A percentile compares a stretch with the other conserved stretches of the same genome.
Evolutionary conservation across 2,797 vertebrate genomes (phyloP).

Genomic region (Xiphophorus birchmanni): DNA sequence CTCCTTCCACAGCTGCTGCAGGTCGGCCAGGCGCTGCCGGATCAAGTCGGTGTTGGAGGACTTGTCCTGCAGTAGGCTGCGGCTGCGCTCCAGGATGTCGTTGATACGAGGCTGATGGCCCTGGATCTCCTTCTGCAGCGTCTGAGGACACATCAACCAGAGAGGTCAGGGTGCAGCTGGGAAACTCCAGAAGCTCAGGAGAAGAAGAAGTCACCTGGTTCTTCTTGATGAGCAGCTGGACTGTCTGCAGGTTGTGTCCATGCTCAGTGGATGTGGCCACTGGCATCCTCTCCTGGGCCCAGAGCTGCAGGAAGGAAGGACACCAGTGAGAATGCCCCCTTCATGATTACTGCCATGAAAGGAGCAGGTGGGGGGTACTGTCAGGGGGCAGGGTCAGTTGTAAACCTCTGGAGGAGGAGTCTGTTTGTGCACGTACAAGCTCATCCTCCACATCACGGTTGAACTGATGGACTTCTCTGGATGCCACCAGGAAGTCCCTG

Average conservation of each 20-base stretch:
- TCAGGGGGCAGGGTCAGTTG: neutral
- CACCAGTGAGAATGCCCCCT: neutral
- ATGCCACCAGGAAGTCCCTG: conserved; percentile 84
- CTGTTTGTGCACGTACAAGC: conserved; percentile 83
- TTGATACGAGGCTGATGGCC: conserved; percentile 94
- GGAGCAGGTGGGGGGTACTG: neutral
- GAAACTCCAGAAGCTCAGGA: neutral
- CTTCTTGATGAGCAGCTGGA: conserved; percentile 97
- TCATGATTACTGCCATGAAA: too few relatives aligned
- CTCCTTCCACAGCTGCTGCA: conserved; percentile 89
- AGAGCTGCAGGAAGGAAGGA: conserved; percentile 79
- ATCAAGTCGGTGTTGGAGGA: conserved; percentile 82
- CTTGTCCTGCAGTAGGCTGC: conserved; percentile 84
- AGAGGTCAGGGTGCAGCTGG: neutral
- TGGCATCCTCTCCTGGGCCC: conserved; percentile 93
- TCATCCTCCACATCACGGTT: conserved; percentile 93
- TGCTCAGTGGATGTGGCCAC: conserved; percentile 93
- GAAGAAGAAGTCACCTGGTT: conserved; percentile 84
- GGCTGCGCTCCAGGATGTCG: conserved; percentile 92
- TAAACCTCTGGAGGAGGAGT: neutral
- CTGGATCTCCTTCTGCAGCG: conserved; percentile 95
- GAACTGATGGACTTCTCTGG: conserved; percentile 93
- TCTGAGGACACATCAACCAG: conserved; percentile 74
- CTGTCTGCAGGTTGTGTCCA: conserved; percentile 95
- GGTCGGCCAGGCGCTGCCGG: conserved; percentile 84